Evolutionary conservation across 2,797 vertebrate species (phyloP).

Genomic region (Phataginus tricuspis): DNA sequence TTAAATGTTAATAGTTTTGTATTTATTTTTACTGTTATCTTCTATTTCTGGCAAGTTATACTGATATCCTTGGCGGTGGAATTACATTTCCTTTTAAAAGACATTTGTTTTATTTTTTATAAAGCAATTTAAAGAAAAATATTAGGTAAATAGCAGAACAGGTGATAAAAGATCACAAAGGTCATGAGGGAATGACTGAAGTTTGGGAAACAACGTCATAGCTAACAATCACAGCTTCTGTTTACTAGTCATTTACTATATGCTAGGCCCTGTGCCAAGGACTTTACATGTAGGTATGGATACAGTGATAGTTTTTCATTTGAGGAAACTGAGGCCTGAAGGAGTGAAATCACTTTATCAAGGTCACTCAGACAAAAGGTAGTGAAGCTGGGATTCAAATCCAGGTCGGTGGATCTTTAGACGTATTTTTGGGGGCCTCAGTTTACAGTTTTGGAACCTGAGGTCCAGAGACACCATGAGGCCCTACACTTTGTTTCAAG

Average conservation of each 20-base stretch:
- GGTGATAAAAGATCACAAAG: neutral
- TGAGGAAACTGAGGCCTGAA: neutral
- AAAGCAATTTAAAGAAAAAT: neutral
- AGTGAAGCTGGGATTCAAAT: neutral
- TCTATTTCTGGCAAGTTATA: slow-evolving; percentile 31
- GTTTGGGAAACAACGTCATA: neutral
- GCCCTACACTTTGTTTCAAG: neutral
- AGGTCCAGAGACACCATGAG: neutral
- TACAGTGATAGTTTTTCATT: neutral
- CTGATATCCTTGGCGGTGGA: neutral
- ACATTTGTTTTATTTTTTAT: neutral
- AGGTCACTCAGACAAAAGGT: neutral
- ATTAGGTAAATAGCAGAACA: neutral
- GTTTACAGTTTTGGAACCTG: neutral
- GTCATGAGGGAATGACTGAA: neutral
- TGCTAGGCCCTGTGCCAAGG: neutral
- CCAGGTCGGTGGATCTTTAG: neutral
- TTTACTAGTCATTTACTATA: neutral
- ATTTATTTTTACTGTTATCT: slow-evolving; percentile 28
- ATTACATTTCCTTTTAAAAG: slow-evolving; percentile 33
- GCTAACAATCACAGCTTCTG: neutral
- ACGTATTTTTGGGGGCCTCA: neutral
- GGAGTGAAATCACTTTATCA: neutral
- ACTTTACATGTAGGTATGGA: neutral
- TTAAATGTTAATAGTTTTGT: neutral